A percentile compares a stretch with the other conserved stretches of the same genome.
Evolutionary conservation across 53 echinoderm and acorn worm genomes (phyloP).

Genomic region (Arbacia lixula): DNA sequence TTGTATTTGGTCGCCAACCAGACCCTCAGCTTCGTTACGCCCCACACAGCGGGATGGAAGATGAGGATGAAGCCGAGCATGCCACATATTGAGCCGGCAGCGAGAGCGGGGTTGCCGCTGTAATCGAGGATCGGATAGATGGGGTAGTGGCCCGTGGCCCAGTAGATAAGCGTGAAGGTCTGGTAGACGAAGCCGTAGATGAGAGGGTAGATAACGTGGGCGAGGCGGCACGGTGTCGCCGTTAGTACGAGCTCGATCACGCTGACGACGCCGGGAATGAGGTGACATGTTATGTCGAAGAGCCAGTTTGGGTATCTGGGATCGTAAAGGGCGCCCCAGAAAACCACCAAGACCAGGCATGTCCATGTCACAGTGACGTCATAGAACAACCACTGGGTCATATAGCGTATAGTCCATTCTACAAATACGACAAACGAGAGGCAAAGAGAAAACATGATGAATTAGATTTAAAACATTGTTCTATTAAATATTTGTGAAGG

Average conservation of each 20-base stretch:
- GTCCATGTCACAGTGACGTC: conserved; percentile 61
- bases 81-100: conserved; percentile 44
- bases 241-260: conserved; percentile 62
- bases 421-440: neutral
- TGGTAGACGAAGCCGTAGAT: conserved; percentile 57
- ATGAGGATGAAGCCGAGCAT: conserved; percentile 40
- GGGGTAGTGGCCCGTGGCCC: conserved; percentile 45
- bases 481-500: too few relatives aligned
- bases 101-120: conserved; percentile 58
- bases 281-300: conserved; percentile 69
- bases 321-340: conserved; percentile 68
- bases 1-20: conserved; percentile 3
- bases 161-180: conserved; percentile 69
- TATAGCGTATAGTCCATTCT: conserved; percentile 38
- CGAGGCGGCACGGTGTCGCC: conserved; percentile 64
- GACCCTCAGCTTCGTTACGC: conserved; percentile 47
- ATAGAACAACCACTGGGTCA: conserved; percentile 68
- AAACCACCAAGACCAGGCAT: conserved; percentile 67
- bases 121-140: conserved; percentile 72
- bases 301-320: conserved; percentile 31
- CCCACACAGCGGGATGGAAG: conserved; percentile 64
- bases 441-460: too few relatives aligned
- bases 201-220: conserved; percentile 65
- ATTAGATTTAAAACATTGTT: too few relatives aligned
- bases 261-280: conserved; percentile 59